Evolutionary conservation across 2,888 invertebrate genomes (phyloP), one percentile per base, ranked within the genome.

Genomic region (Andrena flavipes): DNA sequence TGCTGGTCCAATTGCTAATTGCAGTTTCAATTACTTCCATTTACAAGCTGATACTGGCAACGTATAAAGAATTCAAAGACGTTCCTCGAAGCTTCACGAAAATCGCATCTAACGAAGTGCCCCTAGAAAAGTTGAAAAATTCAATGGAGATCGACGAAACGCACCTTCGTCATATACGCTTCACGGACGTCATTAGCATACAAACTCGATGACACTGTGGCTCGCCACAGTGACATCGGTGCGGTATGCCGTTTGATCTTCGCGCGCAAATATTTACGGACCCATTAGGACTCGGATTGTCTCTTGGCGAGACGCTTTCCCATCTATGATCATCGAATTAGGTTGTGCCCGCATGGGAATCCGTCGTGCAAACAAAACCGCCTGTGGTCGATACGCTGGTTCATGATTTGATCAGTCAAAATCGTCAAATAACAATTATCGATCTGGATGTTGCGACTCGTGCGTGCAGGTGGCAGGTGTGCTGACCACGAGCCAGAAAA

Each of bases 251-350:
- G 30, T 30, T 42, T 60, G 30, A 60, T 30, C n/a, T 33, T 84
- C 76, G 79, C 87, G 81, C 84, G 84, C 89, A 91, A 92, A 92
- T 92, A 89, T 92, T 92, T 91, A 89, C 91, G 80, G 79, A 88
- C 80, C 90, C 90, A 92, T 92, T 92, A 92, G 84, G 87, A 75
- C 62, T 75, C 70, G 70, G 67, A 82, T 80, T 82, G 82, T 82
- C 81, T 71, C 48, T 29, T n/a, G 29, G 59, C 26, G 49, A 20
- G 29, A 62, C 67, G 48, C 62, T 70, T 23, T 30, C 51, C 69
- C 60, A 42, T 69, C 79, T 73, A 65, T 81, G 69, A 69, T 54
- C 64, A 51, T 65, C 49, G 49, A 70, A 65, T 76, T 60, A 51
- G 76, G 48, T 5, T 42, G 49, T 51, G 51, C 56, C 60, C 49